Base-by-base conservation (phyloP, 2,113 vertebrate genomes). In the Dendrocopos noguchii region DNA sequence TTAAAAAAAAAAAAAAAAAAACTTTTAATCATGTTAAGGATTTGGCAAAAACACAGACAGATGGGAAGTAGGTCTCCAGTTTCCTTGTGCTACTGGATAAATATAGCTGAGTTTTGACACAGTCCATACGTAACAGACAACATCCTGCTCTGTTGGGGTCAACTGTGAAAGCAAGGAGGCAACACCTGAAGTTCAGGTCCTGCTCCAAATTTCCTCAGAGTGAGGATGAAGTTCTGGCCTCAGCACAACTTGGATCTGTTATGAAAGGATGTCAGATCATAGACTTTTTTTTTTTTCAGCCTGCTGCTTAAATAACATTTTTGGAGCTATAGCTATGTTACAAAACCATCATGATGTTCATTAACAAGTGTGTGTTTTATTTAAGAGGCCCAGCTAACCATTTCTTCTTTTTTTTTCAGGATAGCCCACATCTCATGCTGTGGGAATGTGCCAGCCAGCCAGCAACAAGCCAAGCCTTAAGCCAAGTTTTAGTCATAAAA, bases 401-500 rank as follows among this genome's bases (percentile, higher is more conserved):
- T 13, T 83, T 60, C 15, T 83, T 56, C 29, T 27, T 20, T 28
- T 31, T 27, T 55, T 28, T 55, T 77, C 29, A 86, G 88, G 77
- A 57, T 19, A 72, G 33, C 53, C 80, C 85, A 74, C 80, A 83
- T 85, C 73, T 91, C 70, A 57, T 9, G 6, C 73, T 80, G 77
- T 31, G 76, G 57, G 85, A 90, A 68, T 29, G 61, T 5, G 14
- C 89, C 91, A 94, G 71, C 44, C 93, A 91, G 72, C 27, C 78
- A 91, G 75, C 52, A 27, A 53, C 31, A 77, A 89, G 87, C 31
- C 72, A 93, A 84, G 36, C 13, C 79, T 89, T 55, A 74, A 93
- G 67, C 87, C 84, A 95, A 96, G 84, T 36, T 84, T 93, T 79
- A 78, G 80, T 94, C 80, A 88, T 42, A 84, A 81, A 92, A 85